Conservation (phyloP, 2,113 vertebrate species). For the Tonatia bakeri region DNA sequence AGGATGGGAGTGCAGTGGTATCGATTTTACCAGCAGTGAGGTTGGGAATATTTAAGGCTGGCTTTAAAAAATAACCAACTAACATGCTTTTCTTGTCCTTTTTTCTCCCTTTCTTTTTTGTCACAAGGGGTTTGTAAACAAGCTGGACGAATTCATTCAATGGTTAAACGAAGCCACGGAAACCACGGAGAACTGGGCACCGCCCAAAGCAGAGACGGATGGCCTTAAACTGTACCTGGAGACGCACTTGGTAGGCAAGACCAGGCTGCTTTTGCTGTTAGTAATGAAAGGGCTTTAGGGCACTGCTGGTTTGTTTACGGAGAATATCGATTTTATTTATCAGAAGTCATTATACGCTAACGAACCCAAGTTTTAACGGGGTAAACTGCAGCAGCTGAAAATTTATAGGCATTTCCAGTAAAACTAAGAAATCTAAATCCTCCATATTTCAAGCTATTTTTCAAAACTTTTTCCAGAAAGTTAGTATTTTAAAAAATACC, state of each 20-base stretch:
- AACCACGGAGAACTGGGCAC: slow-evolving; percentile 96
- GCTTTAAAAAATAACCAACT: slow-evolving; percentile 49
- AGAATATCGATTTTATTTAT: slow-evolving; percentile 39
- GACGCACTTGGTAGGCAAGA: slow-evolving; percentile 94
- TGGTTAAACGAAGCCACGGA: slow-evolving; percentile 96
- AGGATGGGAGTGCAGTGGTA: not conserved
- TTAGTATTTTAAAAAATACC: slow-evolving; percentile 49
- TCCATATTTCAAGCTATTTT: slow-evolving; percentile 22
- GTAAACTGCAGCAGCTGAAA: slow-evolving; percentile 4
- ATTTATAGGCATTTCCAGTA: slow-evolving; percentile 27
- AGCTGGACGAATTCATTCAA: slow-evolving; percentile 95
- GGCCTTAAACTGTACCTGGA: slow-evolving; percentile 95
- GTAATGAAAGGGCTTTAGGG: slow-evolving; percentile 61
- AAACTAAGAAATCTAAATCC: slow-evolving; percentile 24
- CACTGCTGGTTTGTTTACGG: slow-evolving; percentile 62
- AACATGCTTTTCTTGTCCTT: slow-evolving; percentile 62
- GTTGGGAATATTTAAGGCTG: slow-evolving; percentile 28
- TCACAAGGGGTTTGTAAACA: slow-evolving; percentile 91
- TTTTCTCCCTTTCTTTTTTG: slow-evolving; percentile 55
- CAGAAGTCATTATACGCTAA: slow-evolving; percentile 57
- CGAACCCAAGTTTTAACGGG: slow-evolving; percentile 44
- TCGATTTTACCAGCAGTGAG: not conserved
- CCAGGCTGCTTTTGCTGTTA: slow-evolving; percentile 53
- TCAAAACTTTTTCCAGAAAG: slow-evolving; percentile 34
- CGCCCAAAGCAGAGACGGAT: slow-evolving; percentile 90